These are phyloP conservation scores for Drosophila kepulauana DNA, from an alignment of 1,140 invertebrate species.

Conservation along the genomic window DNA sequence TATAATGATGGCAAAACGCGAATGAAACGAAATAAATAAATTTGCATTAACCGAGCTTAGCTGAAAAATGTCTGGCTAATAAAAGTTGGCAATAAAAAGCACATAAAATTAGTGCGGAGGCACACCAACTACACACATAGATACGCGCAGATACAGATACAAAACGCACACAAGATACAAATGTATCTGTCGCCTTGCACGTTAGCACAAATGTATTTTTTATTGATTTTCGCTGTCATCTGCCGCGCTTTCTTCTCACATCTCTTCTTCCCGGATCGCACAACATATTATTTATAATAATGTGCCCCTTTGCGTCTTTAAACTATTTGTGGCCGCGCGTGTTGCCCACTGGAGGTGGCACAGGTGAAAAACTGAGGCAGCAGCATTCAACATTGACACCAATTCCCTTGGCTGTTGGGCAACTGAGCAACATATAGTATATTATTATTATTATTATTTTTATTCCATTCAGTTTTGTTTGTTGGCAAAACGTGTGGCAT, in stretches of 20 bases:
- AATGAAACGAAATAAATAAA: conserved; percentile 74
- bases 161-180: conserved; percentile 53
- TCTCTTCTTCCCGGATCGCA: conserved; percentile 15
- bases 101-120: conserved; percentile 76
- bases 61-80: conserved; percentile 80
- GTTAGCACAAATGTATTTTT: conserved; percentile 57
- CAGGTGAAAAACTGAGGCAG: conserved; percentile 55
- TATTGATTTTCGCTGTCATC: conserved; percentile 68
- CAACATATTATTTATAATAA: conserved; percentile 68
- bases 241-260: neutral
- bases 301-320: neutral
- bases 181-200: conserved; percentile 56
- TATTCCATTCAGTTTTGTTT: conserved; percentile 45
- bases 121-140: conserved; percentile 9
- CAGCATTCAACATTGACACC: conserved; percentile 40
- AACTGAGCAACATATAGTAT: conserved; percentile 16
- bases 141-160: conserved; percentile 2
- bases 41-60: conserved; percentile 79
- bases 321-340: conserved; percentile 57
- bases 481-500: conserved; percentile 67
- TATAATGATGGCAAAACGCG: conserved; percentile 16
- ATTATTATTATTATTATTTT: conserved; percentile 32
- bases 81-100: conserved; percentile 79
- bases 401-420: conserved; percentile 40
- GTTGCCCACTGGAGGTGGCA: conserved; percentile 43